Conservation (phyloP, 2,888 invertebrate genomes). For the Salpingus planirostris region DNA sequence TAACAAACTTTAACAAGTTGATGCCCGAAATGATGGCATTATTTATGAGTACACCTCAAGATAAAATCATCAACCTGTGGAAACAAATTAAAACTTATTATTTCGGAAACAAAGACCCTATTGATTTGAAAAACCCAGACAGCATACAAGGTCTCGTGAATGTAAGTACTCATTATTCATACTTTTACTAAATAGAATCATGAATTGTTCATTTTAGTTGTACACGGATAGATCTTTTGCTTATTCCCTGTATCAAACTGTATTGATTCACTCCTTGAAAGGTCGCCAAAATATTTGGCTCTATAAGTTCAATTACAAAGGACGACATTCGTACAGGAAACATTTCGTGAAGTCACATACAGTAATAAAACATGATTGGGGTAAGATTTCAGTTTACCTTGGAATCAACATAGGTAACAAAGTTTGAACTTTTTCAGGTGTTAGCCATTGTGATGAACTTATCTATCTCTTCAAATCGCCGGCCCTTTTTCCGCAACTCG, state of each 20-base stretch:
- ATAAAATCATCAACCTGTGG: constrained; percentile 17
- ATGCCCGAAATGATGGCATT: constrained; percentile 20
- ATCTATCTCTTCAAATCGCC: constrained; percentile 44
- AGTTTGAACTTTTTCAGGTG: constrained; percentile 16
- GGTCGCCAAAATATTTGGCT: constrained; percentile 39
- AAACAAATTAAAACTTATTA: constrained; percentile 21
- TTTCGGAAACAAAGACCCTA: constrained; percentile 13
- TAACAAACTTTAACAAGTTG: constrained; percentile 20
- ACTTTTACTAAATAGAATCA: constrained; percentile 4
- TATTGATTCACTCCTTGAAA: constrained; percentile 27
- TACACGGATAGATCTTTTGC: constrained; percentile 45
- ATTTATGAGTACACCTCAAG: constrained; percentile 15
- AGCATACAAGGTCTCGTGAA: constrained; percentile 23
- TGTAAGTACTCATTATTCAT: constrained; percentile 17
- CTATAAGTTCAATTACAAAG: constrained; percentile 43
- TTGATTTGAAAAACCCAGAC: constrained; percentile 17
- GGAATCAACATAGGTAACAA: background rate
- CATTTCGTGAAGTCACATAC: constrained; percentile 35
- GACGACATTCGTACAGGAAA: constrained; percentile 38
- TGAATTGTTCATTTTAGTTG: constrained; percentile 34
- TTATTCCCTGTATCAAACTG: constrained; percentile 40
- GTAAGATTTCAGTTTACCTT: background rate
- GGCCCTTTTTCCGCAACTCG: constrained; percentile 33
- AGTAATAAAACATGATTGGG: constrained; percentile 22
- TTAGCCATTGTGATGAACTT: constrained; percentile 47